Evolutionary conservation across 1,140 invertebrate genomes (phyloP), one percentile per base, ranked within the genome.

Genomic region (Dreissena polymorpha): DNA sequence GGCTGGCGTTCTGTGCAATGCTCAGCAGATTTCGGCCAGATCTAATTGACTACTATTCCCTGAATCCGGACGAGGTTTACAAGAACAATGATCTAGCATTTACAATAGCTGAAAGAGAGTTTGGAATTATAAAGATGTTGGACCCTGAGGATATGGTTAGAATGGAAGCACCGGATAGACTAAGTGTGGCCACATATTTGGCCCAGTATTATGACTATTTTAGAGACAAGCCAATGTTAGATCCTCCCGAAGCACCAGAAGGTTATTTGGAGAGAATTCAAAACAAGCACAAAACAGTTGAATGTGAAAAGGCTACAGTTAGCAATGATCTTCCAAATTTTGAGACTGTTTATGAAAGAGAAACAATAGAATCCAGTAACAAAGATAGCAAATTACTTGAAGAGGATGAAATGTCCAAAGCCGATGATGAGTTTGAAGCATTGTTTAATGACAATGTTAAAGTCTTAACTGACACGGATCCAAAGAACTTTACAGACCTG

Each of bases 1-100:
- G 98, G 72, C 95, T 98, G 53, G 97, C 97, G 53, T 98, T 98
- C 93, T 99, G 97, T 94, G 98, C 97, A 68, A 95, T 99, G 93
- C 97, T 99, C 89, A 97, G 98, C 93, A 96, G 97, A 92, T 98
- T 97, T 94, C 95, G 97, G 89, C 97, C 97, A 55, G 97, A 98
- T 93, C 94, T 98, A 83, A 97, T 99, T 13, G 73, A 83, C 25
- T 83, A 53, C 67, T 75, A 83, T 23, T 60, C 81, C n/a, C 86
- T 83, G 14, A 70, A 71, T 1, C 72, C 72, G 13, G 81, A 75
- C 18, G 68, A 83, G 69, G 64, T 60, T 12, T 83, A 76, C 23
- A 25, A 70, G 18, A 83, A 83, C 65, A 83, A 83, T 27, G 55
- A 83, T 57, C 16, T 83, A 16, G 81, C 81, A 39, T 83, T 83